Evolutionary conservation across 2,888 invertebrate genomes (phyloP).

Genomic region (Brenthis daphne): DNA sequence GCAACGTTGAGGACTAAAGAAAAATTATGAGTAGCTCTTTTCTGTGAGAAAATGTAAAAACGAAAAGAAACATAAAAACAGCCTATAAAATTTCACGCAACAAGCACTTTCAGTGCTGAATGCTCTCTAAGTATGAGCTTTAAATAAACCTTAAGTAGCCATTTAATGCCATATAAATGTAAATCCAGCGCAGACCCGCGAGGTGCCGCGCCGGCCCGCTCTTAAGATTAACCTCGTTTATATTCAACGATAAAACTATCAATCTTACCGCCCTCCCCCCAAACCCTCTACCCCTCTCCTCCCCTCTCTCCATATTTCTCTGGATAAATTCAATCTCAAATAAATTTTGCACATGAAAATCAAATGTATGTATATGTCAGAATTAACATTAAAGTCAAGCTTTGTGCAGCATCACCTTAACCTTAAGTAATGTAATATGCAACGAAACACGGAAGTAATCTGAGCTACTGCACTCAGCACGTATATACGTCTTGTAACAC

Average conservation of each 20-base stretch:
- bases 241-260: constrained; percentile 10
- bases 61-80: neutral
- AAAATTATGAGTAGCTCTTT: neutral
- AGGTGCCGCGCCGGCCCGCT: neutral
- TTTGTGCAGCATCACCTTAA: too few species aligned
- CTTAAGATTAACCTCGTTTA: constrained; percentile 7
- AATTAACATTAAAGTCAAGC: too few species aligned
- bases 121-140: constrained; percentile 3
- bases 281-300: neutral
- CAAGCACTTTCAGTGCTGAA: neutral
- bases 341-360: too few species aligned
- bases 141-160: constrained; percentile 12
- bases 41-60: neutral
- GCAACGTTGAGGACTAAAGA: neutral
- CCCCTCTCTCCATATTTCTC: too few species aligned
- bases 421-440: too few species aligned
- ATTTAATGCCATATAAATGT: constrained; percentile 13
- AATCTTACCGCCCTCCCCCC: constrained; percentile 1
- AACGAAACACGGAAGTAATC: too few species aligned
- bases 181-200: neutral
- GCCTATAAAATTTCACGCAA: neutral
- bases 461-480: too few species aligned
- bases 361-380: too few species aligned
- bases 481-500: too few species aligned
- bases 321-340: neutral